These are phyloP conservation scores for Brenthis daphne DNA, from an alignment of 2,888 invertebrate species.

Conservation along the genomic window DNA sequence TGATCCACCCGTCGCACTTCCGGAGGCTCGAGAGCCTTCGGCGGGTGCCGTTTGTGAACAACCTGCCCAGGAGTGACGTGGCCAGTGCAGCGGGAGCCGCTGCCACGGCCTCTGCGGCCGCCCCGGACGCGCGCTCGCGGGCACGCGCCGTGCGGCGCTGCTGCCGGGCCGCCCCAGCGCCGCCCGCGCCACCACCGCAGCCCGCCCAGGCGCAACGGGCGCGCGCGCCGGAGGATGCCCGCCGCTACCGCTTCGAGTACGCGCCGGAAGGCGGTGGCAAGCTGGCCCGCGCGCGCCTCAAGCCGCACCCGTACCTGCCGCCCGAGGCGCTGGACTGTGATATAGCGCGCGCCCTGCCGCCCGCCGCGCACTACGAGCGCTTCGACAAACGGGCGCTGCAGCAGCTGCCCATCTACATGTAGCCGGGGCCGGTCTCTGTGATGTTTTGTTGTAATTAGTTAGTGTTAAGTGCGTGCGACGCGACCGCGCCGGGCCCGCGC, in stretches of 20 bases:
- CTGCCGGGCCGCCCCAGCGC: slow-evolving; percentile 50
- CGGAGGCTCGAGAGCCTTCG: slow-evolving; percentile 92
- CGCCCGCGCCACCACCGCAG: slow-evolving; percentile 49
- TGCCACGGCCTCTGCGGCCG: slow-evolving; percentile 66
- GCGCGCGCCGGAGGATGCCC: slow-evolving; percentile 39
- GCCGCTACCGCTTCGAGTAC: slow-evolving; percentile 48
- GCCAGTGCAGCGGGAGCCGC: slow-evolving; percentile 59
- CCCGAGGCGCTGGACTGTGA: slow-evolving; percentile 67
- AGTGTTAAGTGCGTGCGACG: slow-evolving; percentile 60
- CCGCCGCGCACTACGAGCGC: slow-evolving; percentile 70
- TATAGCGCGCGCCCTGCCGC: slow-evolving; percentile 70
- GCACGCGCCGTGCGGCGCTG: slow-evolving; percentile 49
- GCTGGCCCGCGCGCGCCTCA: slow-evolving; percentile 48
- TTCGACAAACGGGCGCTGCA: slow-evolving; percentile 78
- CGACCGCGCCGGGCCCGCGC: too few species aligned
- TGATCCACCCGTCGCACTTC: slow-evolving; percentile 95
- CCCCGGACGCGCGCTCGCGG: slow-evolving; percentile 69
- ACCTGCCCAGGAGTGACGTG: slow-evolving; percentile 85
- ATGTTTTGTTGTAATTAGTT: slow-evolving; percentile 73
- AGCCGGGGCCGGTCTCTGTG: slow-evolving; percentile 69
- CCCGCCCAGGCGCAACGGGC: slow-evolving; percentile 54
- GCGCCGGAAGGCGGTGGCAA: slow-evolving; percentile 45
- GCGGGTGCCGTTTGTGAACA: slow-evolving; percentile 91
- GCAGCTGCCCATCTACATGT: slow-evolving; percentile 80
- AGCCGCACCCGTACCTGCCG: slow-evolving; percentile 55